Evolutionary conservation across 1,140 invertebrate genomes (phyloP).

Genomic region (Apis cerana): DNA sequence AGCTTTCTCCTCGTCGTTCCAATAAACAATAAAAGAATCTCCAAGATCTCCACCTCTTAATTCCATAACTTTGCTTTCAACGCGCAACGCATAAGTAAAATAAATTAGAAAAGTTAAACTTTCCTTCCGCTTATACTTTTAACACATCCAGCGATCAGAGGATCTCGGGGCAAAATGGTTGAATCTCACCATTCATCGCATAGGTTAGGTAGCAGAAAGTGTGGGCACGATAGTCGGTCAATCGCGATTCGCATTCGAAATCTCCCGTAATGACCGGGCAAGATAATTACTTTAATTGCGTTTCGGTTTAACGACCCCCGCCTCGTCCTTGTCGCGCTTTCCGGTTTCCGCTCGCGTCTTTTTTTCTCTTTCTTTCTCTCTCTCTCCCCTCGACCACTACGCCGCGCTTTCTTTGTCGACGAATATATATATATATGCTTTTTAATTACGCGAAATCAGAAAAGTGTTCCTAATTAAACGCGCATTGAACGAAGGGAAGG

Average conservation of each 20-base stretch:
- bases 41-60: no score
- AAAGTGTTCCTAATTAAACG: slow-evolving; percentile 13
- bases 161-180: no score
- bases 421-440: no score
- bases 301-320: slow-evolving; percentile 10
- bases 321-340: not conserved
- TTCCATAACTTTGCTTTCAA: no score
- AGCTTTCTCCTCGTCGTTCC: no score
- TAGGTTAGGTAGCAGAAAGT: no score
- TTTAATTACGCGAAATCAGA: slow-evolving; percentile 12
- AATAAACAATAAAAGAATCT: no score
- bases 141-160: no score
- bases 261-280: not conserved
- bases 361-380: not conserved
- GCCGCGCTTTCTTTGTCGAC: not conserved
- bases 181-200: no score
- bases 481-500: not conserved
- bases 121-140: no score
- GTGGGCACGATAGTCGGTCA: not conserved
- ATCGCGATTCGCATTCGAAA: not conserved
- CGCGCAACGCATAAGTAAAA: no score
- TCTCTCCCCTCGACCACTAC: not conserved
- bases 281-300: slow-evolving; percentile 32
- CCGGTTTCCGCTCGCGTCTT: not conserved
- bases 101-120: no score